Evolutionary conservation across 2,888 invertebrate genomes (phyloP).

Genomic region (Callimorpha dominula): DNA sequence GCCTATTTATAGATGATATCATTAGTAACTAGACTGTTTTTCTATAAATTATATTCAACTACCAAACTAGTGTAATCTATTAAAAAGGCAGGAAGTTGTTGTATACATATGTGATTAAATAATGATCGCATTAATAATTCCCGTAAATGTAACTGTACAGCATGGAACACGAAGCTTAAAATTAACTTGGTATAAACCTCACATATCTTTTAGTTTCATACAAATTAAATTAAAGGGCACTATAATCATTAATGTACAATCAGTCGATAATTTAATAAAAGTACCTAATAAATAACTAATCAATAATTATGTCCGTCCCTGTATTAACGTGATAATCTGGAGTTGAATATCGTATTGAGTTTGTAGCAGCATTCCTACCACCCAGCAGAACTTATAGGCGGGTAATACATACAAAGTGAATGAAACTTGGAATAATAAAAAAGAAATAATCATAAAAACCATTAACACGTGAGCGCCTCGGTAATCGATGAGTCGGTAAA

Average conservation of each 20-base stretch:
- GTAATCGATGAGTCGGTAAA: conserved; percentile 78
- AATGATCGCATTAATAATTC: neutral
- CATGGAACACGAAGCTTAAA: neutral
- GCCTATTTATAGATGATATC: no score
- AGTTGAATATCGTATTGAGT: conserved; percentile 27
- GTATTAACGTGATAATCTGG: conserved; percentile 14
- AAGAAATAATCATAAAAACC: conserved; percentile 69
- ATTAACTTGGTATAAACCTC: neutral
- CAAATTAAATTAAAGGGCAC: neutral
- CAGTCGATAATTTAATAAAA: conserved; percentile 10
- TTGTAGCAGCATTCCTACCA: conserved; percentile 30
- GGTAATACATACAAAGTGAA: conserved; percentile 42
- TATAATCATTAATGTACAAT: conserved; percentile 9
- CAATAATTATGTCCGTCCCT: conserved; percentile 9
- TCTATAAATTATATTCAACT: neutral
- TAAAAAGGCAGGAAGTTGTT: neutral
- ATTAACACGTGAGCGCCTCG: conserved; percentile 78
- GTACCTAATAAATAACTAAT: conserved; percentile 16
- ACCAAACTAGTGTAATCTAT: neutral
- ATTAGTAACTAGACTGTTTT: no score
- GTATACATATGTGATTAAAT: neutral
- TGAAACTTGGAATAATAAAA: conserved; percentile 52
- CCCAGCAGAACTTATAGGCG: conserved; percentile 24
- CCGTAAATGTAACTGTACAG: neutral
- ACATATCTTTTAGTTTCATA: neutral